Percentiles rank a stretch among this genome's conserved stretches.
These are phyloP conservation scores for Tangara arthus DNA, from an alignment of 2,797 vertebrate species.

Conservation along the genomic window DNA sequence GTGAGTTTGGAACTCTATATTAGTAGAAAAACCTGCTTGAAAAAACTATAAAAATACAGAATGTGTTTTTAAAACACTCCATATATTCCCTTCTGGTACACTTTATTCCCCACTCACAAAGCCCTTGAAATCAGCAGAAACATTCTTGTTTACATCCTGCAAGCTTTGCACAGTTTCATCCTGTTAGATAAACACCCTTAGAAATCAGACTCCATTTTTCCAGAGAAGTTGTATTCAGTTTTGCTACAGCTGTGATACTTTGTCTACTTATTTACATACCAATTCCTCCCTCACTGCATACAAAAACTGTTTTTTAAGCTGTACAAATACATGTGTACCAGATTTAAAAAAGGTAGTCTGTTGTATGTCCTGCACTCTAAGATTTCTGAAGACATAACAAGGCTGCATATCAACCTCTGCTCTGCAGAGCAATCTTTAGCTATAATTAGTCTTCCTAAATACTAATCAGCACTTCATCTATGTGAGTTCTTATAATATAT, in stretches of 20 bases:
- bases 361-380: neutral
- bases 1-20: neutral
- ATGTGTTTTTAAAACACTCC: neutral
- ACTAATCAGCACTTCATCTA: neutral
- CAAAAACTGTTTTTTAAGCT: neutral
- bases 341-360: neutral
- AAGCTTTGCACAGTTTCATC: conserved; percentile 26
- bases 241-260: conserved; percentile 5
- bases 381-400: neutral
- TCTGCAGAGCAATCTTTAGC: neutral
- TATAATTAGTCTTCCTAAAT: conserved; percentile 19
- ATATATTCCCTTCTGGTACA: neutral
- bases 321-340: neutral
- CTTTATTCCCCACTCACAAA: neutral
- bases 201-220: conserved; percentile 43
- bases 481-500: neutral
- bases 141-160: neutral
- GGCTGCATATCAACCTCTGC: neutral
- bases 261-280: conserved; percentile 33
- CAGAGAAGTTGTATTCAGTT: neutral
- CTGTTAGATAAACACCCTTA: neutral
- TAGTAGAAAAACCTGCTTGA: neutral
- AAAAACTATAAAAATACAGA: neutral
- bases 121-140: conserved; percentile 3
- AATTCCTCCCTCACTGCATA: neutral